Base-by-base conservation (phyloP, 2,113 vertebrate genomes). In the Aramus guarauna region DNA sequence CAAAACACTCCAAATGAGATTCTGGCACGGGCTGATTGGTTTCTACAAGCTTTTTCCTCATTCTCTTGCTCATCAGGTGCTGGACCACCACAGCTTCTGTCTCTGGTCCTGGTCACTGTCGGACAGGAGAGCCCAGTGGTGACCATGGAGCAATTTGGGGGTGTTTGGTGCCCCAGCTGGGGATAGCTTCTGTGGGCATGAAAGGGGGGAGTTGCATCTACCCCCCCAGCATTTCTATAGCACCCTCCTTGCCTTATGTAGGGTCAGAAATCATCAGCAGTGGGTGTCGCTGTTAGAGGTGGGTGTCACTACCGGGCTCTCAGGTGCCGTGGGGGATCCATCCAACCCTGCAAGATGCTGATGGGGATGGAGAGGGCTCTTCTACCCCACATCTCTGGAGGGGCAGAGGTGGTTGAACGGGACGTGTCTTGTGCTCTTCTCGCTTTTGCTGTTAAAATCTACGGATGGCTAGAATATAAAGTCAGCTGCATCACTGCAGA, bases 21-120 rank as follows among this genome's bases (percentile, higher is more conserved):
- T 36, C 71, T 94, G 92, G 74, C 4, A 0, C 0, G 0, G 12
- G 27, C 18, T 62, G 32, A 1, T 48, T 30, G 43, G 22, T 56
- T 90, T 75, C 77, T 85, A 12, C n/a, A 4, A 11, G n/a, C 15
- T 68, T 71, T 64, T 92, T 69, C 85, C 86, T 88, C 81, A 32
- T 94, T 87, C 64, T 84, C 89, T 53, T 43, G 41, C 58, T 66
- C 56, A 6, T 69, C 83, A 66, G 41, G 34, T 87, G 66, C 77
- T 82, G 66, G 66, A 58, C 43, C 75, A 64, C 30, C 45, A 2
- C 19, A 21, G 43, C 30, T 45, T 75, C 88, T 73, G 13, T 24
- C 22, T 30, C 52, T 85, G 64, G 12, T 78, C 36, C 66, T 59
- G 21, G 18, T 53, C 1, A 0, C 43, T 29, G 47, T 5, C 56